Conservation (phyloP, 2,797 vertebrate species). For the Danio kyathit region DNA sequence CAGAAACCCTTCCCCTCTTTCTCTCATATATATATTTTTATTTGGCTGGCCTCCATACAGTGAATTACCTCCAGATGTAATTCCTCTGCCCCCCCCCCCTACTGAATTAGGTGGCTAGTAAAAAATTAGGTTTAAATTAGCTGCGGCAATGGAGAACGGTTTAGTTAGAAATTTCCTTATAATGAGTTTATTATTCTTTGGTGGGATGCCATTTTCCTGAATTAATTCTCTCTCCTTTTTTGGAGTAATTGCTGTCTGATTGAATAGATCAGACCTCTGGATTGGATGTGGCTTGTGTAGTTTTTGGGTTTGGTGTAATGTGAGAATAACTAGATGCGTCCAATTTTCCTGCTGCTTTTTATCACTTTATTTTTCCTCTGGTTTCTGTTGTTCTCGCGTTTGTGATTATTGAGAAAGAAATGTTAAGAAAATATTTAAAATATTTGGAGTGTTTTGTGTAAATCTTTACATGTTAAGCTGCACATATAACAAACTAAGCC, state of each 20-base stretch:
- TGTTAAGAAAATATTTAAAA: not conserved
- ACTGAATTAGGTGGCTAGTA: constrained; percentile 84
- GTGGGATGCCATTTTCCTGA: constrained; percentile 73
- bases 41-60: constrained; percentile 70
- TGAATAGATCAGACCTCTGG: constrained; percentile 74
- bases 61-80: constrained; percentile 86
- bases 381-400: not conserved
- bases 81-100: constrained; percentile 75
- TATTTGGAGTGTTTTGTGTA: not conserved
- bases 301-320: constrained; percentile 64
- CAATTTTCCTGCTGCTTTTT: constrained; percentile 42
- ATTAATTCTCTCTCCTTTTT: constrained; percentile 73
- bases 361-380: constrained; percentile 21
- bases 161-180: constrained; percentile 80
- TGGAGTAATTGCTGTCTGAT: constrained; percentile 76
- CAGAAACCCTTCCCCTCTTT: constrained; percentile 63
- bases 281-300: constrained; percentile 67
- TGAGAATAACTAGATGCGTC: constrained; percentile 53
- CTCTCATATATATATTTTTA: constrained; percentile 59
- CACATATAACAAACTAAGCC: not conserved
- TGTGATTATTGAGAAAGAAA: constrained; percentile 1
- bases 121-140: constrained; percentile 83
- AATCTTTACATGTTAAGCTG: not conserved
- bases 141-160: constrained; percentile 73
- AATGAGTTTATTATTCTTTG: constrained; percentile 86